Conservation (phyloP, 2,888 invertebrate genomes). For the Lottia gigantea region DNA sequence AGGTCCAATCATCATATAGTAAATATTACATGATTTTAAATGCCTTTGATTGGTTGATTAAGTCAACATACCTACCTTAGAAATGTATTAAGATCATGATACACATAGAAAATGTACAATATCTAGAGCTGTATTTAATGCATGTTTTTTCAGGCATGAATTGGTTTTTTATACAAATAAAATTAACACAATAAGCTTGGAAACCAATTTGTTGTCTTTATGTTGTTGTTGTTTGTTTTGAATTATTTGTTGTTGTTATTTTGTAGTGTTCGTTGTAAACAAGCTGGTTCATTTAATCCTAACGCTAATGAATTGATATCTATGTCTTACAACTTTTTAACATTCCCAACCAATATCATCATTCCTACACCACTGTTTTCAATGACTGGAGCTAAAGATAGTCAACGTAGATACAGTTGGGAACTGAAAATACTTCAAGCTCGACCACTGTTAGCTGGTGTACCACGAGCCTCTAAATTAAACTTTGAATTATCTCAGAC, state of each 20-base stretch:
- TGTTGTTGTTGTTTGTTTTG: background rate
- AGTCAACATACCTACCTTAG: no score
- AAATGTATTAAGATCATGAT: no score
- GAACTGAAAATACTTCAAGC: conserved; percentile 75
- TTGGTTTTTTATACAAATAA: no score
- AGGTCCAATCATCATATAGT: no score
- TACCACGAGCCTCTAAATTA: conserved; percentile 56
- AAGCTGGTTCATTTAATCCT: conserved; percentile 78
- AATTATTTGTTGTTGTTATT: background rate
- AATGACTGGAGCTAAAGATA: conserved; percentile 83
- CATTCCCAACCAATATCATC: conserved; percentile 79
- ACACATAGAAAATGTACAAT: no score
- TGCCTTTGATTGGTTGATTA: no score
- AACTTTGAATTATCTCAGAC: conserved; percentile 66
- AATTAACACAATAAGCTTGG: no score
- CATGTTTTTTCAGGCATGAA: no score
- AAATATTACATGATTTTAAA: no score
- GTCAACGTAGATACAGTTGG: conserved; percentile 80
- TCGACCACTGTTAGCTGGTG: conserved; percentile 72
- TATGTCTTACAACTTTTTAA: conserved; percentile 92
- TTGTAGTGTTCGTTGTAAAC: conserved; percentile 77
- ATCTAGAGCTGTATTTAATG: no score
- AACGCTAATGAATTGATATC: conserved; percentile 86
- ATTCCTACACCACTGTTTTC: conserved; percentile 81
- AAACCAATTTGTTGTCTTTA: no score